These are phyloP conservation scores for Boulengeromyrus knoepffleri DNA, from an alignment of 2,113 vertebrate species.

Conservation along the genomic window DNA sequence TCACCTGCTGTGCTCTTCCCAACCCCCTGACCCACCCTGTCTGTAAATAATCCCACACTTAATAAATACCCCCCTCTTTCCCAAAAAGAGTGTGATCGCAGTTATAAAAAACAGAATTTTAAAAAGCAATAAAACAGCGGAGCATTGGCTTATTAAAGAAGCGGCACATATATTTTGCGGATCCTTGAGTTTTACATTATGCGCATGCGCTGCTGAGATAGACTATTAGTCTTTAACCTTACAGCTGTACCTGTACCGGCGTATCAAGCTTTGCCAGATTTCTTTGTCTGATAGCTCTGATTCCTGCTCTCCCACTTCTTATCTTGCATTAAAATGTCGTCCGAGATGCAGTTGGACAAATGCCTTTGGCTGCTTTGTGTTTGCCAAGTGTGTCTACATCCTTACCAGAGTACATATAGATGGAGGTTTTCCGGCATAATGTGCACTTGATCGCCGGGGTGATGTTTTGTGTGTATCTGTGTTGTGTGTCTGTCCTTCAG, in stretches of 20 bases:
- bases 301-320: background rate
- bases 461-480: background rate
- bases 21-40: slow-evolving; percentile 16
- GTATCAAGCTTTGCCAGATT: background rate
- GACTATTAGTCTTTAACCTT: slow-evolving; percentile 2
- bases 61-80: slow-evolving; percentile 37
- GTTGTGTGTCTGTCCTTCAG: slow-evolving; percentile 19
- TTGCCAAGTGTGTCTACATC: background rate
- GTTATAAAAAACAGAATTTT: slow-evolving; percentile 22
- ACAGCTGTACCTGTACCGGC: background rate
- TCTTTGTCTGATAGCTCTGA: background rate
- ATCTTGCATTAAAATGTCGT: background rate
- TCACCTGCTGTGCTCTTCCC: background rate
- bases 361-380: background rate
- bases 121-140: slow-evolving; percentile 32
- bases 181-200: background rate
- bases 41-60: slow-evolving; percentile 41
- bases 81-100: slow-evolving; percentile 28
- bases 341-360: background rate
- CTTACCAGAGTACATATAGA: background rate
- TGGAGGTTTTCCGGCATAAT: background rate
- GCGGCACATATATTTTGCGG: slow-evolving; percentile 9
- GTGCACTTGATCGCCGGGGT: background rate
- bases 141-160: slow-evolving; percentile 24
- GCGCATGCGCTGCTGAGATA: background rate